Conservation (phyloP, 2,888 invertebrate genomes). For the Eulithis testata region DNA sequence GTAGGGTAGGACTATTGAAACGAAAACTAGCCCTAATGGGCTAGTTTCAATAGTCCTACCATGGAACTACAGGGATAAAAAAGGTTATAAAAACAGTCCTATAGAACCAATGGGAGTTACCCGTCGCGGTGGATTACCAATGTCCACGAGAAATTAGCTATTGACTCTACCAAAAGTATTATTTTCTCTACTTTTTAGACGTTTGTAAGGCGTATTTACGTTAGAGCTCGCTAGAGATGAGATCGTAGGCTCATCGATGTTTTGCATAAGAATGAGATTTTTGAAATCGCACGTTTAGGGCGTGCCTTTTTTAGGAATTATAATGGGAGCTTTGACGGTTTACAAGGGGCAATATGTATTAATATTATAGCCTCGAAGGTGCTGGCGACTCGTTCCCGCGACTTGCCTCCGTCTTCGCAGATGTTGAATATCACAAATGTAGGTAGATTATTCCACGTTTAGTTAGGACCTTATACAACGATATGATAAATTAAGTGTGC, state of each 20-base stretch:
- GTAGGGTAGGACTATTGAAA: too few relatives aligned
- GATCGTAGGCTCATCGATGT: conserved; percentile 54
- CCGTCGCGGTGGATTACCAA: conserved; percentile 51
- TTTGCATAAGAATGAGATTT: conserved; percentile 66
- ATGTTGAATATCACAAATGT: conserved; percentile 67
- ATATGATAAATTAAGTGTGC: conserved; percentile 64
- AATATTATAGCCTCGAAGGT: conserved; percentile 65
- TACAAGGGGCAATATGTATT: conserved; percentile 66
- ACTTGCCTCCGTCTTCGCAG: conserved; percentile 81
- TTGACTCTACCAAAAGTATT: conserved; percentile 81
- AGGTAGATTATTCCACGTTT: conserved; percentile 65
- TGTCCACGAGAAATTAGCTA: conserved; percentile 60
- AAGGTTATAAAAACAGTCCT: too few relatives aligned
- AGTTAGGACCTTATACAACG: conserved; percentile 69
- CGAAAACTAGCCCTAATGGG: too few relatives aligned
- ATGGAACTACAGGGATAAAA: too few relatives aligned
- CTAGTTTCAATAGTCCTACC: too few relatives aligned
- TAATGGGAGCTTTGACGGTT: conserved; percentile 69
- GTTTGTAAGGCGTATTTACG: conserved; percentile 54
- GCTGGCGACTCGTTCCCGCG: conserved; percentile 79
- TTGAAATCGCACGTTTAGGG: conserved; percentile 53
- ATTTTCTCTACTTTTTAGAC: conserved; percentile 65
- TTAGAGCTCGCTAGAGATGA: conserved; percentile 64
- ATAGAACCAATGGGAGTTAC: too few relatives aligned
- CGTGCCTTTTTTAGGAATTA: conserved; percentile 56